phyloP scores from a whole-genome alignment of 2,888 invertebrate species.

The Pasiphila rectangulata region DNA sequence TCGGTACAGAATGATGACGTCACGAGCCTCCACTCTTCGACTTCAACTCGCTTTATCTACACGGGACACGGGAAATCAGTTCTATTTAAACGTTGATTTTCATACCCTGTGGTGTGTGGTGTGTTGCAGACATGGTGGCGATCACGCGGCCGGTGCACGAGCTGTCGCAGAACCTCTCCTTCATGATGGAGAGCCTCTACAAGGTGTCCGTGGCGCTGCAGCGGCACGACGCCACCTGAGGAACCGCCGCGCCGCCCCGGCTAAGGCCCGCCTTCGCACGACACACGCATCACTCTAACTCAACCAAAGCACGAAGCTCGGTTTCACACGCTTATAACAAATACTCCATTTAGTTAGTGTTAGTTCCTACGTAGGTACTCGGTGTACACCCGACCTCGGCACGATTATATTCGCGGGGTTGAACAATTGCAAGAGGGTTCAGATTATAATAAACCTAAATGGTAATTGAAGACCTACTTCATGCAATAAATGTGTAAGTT shows the following conservation, averaged over 20 bases:
- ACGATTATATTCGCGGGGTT: too few species aligned
- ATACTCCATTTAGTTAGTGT: constrained; percentile 34
- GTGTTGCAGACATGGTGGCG: constrained; percentile 73
- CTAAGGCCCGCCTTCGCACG: not conserved
- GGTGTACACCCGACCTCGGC: not conserved
- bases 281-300: not conserved
- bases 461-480: too few species aligned
- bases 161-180: constrained; percentile 70
- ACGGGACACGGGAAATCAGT: too few species aligned
- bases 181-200: constrained; percentile 78
- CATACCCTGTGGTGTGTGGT: too few species aligned
- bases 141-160: constrained; percentile 74
- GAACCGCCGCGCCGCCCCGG: not conserved
- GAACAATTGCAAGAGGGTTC: too few species aligned
- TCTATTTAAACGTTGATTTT: too few species aligned
- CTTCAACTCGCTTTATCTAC: too few species aligned
- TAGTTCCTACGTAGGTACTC: not conserved
- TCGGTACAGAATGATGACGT: too few species aligned
- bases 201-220: constrained; percentile 71
- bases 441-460: too few species aligned
- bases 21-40: too few species aligned
- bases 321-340: constrained; percentile 7
- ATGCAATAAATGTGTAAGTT: too few species aligned
- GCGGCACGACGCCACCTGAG: constrained; percentile 59
- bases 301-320: constrained; percentile 3